phyloP scores from a whole-genome alignment of 2,797 vertebrate species.

The Bryconaethiops microstoma region DNA sequence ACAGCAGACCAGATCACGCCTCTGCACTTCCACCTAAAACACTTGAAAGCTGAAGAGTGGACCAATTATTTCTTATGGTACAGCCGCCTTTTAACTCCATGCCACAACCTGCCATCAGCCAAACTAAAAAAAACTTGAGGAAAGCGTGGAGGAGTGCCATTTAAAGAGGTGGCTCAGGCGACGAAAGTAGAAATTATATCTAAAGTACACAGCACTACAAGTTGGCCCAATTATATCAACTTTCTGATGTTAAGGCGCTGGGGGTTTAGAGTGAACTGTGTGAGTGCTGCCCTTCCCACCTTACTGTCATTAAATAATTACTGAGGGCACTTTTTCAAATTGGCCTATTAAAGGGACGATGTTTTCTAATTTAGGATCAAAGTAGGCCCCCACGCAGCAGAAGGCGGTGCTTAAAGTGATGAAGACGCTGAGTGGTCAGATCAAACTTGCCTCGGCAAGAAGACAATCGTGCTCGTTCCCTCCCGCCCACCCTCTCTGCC shows the following conservation, averaged over 20 bases:
- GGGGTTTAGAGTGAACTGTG: constrained; percentile 47
- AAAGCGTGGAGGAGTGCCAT: not conserved
- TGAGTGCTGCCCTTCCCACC: constrained; percentile 50
- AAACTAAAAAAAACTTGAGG: constrained; percentile 20
- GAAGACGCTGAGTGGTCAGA: constrained; percentile 56
- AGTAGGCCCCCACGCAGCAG: constrained; percentile 51
- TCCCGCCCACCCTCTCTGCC: not conserved
- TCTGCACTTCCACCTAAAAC: constrained; percentile 55
- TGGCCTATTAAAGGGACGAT: constrained; percentile 66
- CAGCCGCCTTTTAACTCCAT: constrained; percentile 4
- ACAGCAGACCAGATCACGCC: constrained; percentile 61
- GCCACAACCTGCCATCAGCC: not conserved
- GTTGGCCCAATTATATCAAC: constrained; percentile 38
- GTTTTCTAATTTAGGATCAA: constrained; percentile 66
- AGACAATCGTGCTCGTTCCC: constrained; percentile 57
- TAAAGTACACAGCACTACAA: constrained; percentile 27
- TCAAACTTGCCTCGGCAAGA: constrained; percentile 58
- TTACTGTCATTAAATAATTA: constrained; percentile 64
- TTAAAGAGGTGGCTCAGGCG: constrained; percentile 1
- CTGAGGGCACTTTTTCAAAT: constrained; percentile 64
- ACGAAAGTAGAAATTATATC: constrained; percentile 44
- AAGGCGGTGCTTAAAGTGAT: constrained; percentile 62
- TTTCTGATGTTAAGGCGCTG: constrained; percentile 28
- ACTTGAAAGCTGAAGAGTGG: not conserved
- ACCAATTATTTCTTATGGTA: constrained; percentile 28